Conservation (phyloP, 2,888 invertebrate genomes). For the Anorthoa munda region DNA sequence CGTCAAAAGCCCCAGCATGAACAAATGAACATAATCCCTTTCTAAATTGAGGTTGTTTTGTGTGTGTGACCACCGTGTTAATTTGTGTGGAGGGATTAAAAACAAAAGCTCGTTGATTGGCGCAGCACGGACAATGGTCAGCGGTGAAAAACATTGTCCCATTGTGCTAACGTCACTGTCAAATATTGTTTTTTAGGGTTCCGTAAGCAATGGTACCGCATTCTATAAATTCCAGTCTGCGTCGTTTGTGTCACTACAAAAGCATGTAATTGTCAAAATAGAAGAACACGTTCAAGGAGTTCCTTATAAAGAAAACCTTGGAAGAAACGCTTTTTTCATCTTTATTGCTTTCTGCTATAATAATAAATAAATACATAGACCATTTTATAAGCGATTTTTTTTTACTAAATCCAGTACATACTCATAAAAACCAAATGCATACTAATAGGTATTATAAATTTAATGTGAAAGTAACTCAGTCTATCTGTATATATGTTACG, state of each 20-base stretch:
- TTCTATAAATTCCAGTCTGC: not conserved
- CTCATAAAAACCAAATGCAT: no score
- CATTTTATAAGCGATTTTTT: no score
- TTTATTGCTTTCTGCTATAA: no score
- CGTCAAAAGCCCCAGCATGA: constrained; percentile 11
- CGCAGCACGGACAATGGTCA: constrained; percentile 36
- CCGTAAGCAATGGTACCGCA: not conserved
- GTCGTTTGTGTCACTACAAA: not conserved
- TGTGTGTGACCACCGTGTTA: constrained; percentile 29
- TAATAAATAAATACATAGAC: no score
- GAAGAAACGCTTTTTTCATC: no score
- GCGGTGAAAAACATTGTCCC: constrained; percentile 30
- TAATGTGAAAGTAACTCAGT: no score
- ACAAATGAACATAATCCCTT: constrained; percentile 18
- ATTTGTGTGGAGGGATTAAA: constrained; percentile 47
- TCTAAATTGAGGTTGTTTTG: constrained; percentile 35
- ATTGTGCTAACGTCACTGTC: constrained; percentile 45
- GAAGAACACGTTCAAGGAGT: no score
- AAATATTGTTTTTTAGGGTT: constrained; percentile 26
- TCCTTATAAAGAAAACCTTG: no score
- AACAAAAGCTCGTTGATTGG: constrained; percentile 52
- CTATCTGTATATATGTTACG: no score
- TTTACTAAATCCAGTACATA: no score
- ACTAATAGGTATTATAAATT: no score
- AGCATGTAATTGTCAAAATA: no score